phyloP scores from a whole-genome alignment of 2,888 invertebrate species.

The Nomada flava region DNA sequence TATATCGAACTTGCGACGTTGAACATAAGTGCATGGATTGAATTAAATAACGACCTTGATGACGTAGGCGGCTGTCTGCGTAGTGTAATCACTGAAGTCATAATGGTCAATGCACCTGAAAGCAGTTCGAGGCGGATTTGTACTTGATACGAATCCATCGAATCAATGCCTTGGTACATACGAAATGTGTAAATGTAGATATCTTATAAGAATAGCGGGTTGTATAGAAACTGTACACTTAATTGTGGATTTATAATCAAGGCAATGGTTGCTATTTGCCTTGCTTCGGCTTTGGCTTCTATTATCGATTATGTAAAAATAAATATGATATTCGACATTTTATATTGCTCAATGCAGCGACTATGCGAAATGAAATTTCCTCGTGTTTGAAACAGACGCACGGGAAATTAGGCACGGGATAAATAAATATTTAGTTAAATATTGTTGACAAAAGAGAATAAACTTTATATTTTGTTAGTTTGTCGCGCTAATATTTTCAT shows the following conservation, averaged over 20 bases:
- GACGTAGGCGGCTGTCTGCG: constrained; percentile 42
- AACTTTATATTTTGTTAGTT: not conserved
- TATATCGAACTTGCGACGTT: constrained; percentile 30
- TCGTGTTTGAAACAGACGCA: not conserved
- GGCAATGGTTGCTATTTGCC: not conserved
- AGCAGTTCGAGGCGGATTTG: constrained; percentile 24
- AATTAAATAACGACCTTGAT: constrained; percentile 69
- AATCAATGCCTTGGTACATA: constrained; percentile 7
- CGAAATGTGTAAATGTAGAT: not conserved
- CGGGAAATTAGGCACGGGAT: not conserved
- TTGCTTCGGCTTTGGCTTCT: constrained; percentile 6
- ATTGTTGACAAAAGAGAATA: not conserved
- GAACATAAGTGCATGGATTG: constrained; percentile 59
- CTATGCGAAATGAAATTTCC: constrained; percentile 31
- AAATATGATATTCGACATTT: constrained; percentile 36
- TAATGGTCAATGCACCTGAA: constrained; percentile 67
- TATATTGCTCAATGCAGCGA: constrained; percentile 36
- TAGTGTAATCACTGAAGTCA: constrained; percentile 37
- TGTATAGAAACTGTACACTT: not conserved
- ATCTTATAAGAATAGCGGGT: not conserved
- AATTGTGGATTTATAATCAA: not conserved
- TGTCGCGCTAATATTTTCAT: not conserved
- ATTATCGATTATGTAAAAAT: constrained; percentile 45
- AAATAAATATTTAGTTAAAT: not conserved
- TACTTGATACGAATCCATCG: not conserved